Conservation (phyloP, 2,113 vertebrate species). For the Mirounga angustirostris region DNA sequence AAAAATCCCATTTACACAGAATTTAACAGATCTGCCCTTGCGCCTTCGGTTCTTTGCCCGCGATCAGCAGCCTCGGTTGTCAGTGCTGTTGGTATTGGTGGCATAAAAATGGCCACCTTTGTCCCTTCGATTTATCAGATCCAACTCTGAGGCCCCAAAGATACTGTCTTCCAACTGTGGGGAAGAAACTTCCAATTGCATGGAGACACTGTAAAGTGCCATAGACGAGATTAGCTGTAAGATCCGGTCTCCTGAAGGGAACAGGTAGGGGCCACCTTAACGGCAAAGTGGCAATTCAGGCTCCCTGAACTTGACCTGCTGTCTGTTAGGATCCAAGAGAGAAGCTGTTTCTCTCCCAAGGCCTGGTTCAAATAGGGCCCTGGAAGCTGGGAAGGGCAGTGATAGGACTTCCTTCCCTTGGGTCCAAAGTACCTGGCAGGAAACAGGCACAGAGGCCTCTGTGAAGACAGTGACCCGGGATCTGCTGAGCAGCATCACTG, state of each 20-base stretch:
- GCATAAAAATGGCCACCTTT: background rate
- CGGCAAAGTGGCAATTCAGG: background rate
- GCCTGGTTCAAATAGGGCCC: background rate
- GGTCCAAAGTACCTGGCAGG: background rate
- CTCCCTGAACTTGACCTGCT: background rate
- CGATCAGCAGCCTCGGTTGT: background rate
- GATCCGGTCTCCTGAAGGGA: fast-evolving
- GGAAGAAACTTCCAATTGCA: background rate
- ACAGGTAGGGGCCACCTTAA: background rate
- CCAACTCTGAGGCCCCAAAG: background rate
- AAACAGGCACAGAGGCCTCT: background rate
- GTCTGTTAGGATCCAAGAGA: background rate
- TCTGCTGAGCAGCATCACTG: background rate
- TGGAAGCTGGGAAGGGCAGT: background rate
- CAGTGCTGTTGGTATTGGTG: background rate
- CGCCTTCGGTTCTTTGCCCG: background rate
- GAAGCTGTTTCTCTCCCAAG: background rate
- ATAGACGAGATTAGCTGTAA: background rate
- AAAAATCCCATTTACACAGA: constrained; percentile 53
- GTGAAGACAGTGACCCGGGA: background rate
- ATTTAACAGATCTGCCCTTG: constrained; percentile 35
- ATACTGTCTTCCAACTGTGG: background rate
- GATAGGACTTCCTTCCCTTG: background rate
- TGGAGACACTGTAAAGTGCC: fast-evolving
- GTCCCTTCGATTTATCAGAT: constrained; percentile 3